Percentiles rank a stretch among this genome's conserved stretches.
Evolutionary conservation across 2,888 invertebrate genomes (phyloP).

Genomic region (Drosophila lacicola): DNA sequence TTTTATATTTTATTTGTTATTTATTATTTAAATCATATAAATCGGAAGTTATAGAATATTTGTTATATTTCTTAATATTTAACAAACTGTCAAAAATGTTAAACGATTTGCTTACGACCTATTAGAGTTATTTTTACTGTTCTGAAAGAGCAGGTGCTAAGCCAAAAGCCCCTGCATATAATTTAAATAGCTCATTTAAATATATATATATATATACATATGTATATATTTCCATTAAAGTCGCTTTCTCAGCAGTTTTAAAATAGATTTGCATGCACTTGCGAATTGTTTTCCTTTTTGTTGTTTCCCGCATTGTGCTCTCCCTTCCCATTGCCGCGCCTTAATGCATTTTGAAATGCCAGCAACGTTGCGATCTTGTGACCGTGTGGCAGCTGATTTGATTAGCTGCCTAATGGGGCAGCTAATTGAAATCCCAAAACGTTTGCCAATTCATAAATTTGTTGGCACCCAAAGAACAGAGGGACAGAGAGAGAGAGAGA

Average conservation of each 20-base stretch:
- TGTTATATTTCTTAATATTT: too few relatives aligned
- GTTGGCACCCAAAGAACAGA: background rate
- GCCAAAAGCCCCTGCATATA: background rate
- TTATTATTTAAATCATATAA: too few relatives aligned
- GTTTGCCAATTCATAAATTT: conserved; percentile 74
- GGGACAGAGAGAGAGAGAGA: background rate
- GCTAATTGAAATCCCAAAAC: conserved; percentile 59
- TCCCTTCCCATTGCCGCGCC: background rate
- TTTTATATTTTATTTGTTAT: too few relatives aligned
- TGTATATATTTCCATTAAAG: conserved; percentile 22
- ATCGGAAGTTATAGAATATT: too few relatives aligned
- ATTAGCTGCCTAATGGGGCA: conserved; percentile 47
- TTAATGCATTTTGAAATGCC: conserved; percentile 34
- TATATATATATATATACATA: conserved; percentile 1
- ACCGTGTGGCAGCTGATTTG: conserved; percentile 64
- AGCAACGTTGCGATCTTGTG: conserved; percentile 55
- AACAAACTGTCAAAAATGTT: too few relatives aligned
- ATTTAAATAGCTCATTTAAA: conserved; percentile 11
- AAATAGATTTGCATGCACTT: conserved; percentile 40
- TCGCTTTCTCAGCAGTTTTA: conserved; percentile 4
- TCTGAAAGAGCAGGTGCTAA: background rate
- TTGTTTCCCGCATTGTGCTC: background rate
- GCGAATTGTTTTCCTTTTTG: conserved; percentile 11
- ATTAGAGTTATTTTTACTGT: background rate
- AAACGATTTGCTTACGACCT: background rate